Conservation (phyloP, 2,797 vertebrate species). For the Poecile montanus region DNA sequence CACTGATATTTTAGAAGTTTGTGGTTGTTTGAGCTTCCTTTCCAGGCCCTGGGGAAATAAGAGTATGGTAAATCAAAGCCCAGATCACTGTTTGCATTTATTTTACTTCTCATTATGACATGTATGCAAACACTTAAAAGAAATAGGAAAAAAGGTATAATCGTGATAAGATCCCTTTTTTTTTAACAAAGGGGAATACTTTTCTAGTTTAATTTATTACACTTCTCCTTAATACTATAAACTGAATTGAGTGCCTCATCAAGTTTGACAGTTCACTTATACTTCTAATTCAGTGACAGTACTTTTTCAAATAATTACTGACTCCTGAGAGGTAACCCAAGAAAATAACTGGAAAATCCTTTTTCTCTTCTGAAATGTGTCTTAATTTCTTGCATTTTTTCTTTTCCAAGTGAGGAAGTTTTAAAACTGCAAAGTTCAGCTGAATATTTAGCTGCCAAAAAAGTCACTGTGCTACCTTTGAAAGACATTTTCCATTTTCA, state of each 20-base stretch:
- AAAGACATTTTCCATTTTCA: not conserved
- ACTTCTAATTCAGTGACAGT: not conserved
- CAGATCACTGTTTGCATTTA: conserved; percentile 69
- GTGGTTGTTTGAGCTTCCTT: conserved; percentile 75
- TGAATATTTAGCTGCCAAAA: not conserved
- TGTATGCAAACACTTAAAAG: conserved; percentile 70
- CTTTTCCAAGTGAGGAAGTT: not conserved
- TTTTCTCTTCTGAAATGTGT: not conserved
- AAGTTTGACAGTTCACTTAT: conserved; percentile 40
- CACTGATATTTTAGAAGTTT: conserved; percentile 76
- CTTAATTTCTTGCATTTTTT: conserved; percentile 3
- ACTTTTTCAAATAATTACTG: not conserved
- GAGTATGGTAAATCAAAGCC: conserved; percentile 74
- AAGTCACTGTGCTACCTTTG: not conserved
- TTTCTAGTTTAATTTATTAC: conserved; percentile 56
- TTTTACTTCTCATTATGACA: conserved; percentile 75
- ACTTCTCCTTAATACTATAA: conserved; percentile 27
- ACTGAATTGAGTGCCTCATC: conserved; percentile 9
- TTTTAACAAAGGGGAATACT: conserved; percentile 47
- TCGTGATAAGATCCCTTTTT: conserved; percentile 41
- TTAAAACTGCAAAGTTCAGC: not conserved
- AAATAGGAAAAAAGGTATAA: conserved; percentile 52
- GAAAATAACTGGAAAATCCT: conserved; percentile 1
- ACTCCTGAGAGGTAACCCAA: not conserved
- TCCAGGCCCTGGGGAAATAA: conserved; percentile 75